Evolutionary conservation across 1,140 invertebrate genomes (phyloP).

Genomic region (Pseudobourletiella spinata): DNA sequence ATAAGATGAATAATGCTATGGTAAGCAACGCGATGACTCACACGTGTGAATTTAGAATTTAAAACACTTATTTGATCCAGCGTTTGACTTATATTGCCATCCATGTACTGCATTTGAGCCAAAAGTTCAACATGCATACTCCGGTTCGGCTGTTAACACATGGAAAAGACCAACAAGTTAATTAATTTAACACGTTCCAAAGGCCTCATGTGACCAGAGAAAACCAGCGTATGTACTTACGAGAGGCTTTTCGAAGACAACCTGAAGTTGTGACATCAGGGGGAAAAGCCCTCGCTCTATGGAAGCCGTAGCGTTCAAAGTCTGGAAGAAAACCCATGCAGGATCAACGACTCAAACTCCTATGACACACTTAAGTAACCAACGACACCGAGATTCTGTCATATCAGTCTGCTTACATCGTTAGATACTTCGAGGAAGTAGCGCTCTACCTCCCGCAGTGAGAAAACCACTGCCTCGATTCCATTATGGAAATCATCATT

Average conservation of each 20-base stretch:
- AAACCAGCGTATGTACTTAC: constrained; percentile 10
- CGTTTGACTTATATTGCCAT: constrained; percentile 27
- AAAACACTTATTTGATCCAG: constrained; percentile 13
- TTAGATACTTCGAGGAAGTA: constrained; percentile 39
- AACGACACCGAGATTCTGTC: too few species aligned
- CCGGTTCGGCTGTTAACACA: constrained; percentile 22
- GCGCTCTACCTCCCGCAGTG: constrained; percentile 64
- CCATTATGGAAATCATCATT: constrained; percentile 90
- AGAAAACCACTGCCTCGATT: constrained; percentile 63
- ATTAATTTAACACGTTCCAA: too few species aligned
- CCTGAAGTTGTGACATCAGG: constrained; percentile 23
- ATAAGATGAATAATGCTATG: constrained; percentile 24
- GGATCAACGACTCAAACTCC: too few species aligned
- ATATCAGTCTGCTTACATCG: too few species aligned
- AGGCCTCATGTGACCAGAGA: too few species aligned
- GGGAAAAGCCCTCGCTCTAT: constrained; percentile 25
- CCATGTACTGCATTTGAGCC: constrained; percentile 28
- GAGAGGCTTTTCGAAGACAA: constrained; percentile 23
- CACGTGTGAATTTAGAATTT: neutral
- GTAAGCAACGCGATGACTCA: neutral
- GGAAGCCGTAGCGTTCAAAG: constrained; percentile 13
- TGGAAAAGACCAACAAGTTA: too few species aligned
- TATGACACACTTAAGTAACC: too few species aligned
- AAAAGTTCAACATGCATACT: constrained; percentile 25
- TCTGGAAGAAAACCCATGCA: too few species aligned